Evolutionary conservation across 2,888 invertebrate species (phyloP), one percentile per base, ranked within the genome.

Genomic region (Rhagium mordax): DNA sequence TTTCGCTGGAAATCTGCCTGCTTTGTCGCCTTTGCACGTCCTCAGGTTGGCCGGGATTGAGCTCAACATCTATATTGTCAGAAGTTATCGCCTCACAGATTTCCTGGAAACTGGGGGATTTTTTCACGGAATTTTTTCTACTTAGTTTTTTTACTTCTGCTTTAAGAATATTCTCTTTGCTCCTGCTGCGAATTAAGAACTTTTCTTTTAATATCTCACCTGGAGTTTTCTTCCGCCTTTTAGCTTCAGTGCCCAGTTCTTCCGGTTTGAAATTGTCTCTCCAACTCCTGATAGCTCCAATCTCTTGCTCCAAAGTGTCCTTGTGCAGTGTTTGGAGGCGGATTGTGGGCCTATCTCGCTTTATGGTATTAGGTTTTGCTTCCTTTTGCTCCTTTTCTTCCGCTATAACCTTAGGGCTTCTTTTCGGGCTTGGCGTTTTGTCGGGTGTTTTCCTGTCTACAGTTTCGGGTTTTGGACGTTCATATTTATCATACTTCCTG

Each of bases 161-260:
- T 85, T 81, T 72, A 10, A 74, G 68, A 3, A 83, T 72, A 18
- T 83, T 85, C 81, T 90, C 87, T 82, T 91, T 89, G 82, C 93
- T 91, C 82, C 91, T 89, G 81, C 93, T 91, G 81, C 91, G 91
- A 24, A 95, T 92, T 53, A 92, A 87, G 84, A 93, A 94, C 84
- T 95, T 94, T 86, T 96, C 95, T 18, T 94, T 90, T 68, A 96
- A 88, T 78, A 93, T 89, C 78, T 94, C 94, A 0, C 95, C 95
- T 0, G 84, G 85, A 0, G 84, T 86, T 62, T 87, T 91, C 87
- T 88, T 89, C 87, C 83, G 89, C 88, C 80, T 74, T 72, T 81
- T 82, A 24, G 83, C 78, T 53, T 82, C 82, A 2, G 72, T 74
- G 2, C 78, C 79, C 75, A 91, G 86, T 82, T 93, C 92, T 1